A percentile compares a stretch with the other conserved stretches of the same genome.
Evolutionary conservation across 2,888 invertebrate species (phyloP).

Genomic region (Antheraea assamensis): DNA sequence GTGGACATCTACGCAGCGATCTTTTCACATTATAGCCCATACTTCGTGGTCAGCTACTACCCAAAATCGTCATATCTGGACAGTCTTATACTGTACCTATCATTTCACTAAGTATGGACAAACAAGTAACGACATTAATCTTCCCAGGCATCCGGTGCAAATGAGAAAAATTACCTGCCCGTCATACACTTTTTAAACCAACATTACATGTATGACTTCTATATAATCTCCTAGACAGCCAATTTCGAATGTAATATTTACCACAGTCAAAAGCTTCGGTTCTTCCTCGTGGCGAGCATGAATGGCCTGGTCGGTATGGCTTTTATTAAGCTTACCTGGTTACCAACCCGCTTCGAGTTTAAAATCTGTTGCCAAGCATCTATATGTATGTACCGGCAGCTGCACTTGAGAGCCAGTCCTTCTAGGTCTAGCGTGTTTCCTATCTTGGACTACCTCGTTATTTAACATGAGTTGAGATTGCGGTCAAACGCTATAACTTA

Average conservation of each 20-base stretch:
- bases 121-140: not conserved
- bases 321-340: too few species aligned
- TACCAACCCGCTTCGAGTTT: too few species aligned
- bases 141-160: not conserved
- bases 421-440: too few species aligned
- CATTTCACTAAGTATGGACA: not conserved
- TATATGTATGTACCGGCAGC: too few species aligned
- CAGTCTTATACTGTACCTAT: not conserved
- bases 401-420: too few species aligned
- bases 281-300: not conserved
- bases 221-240: constrained; percentile 37
- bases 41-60: too few species aligned
- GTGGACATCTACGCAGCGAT: too few species aligned
- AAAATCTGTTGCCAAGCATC: too few species aligned
- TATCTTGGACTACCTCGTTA: too few species aligned
- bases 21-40: too few species aligned
- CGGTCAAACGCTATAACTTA: not conserved
- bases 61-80: not conserved
- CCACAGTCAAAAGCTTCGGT: not conserved
- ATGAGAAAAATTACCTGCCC: not conserved
- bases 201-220: constrained; percentile 47
- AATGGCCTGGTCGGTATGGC: not conserved
- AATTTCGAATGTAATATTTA: constrained; percentile 24
- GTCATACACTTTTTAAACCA: constrained; percentile 29
- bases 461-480: too few species aligned